Conservation (phyloP, 1,140 invertebrate species). For the Anastatus disparis region DNA sequence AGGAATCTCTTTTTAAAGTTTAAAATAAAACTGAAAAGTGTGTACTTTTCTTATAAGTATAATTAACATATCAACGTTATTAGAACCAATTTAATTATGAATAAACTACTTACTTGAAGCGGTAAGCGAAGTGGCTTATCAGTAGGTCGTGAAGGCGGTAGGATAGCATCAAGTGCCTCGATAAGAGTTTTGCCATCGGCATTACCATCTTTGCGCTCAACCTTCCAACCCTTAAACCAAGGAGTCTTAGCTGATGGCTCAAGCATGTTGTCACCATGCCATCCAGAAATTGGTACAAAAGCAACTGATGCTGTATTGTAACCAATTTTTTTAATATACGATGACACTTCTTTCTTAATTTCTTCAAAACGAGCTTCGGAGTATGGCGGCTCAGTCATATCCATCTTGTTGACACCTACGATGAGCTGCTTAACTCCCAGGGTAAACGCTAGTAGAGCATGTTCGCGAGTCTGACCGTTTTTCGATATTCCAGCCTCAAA, state of each 20-base stretch:
- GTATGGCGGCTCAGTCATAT: conserved; percentile 97
- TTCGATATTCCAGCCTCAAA: conserved; percentile 99
- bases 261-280: conserved; percentile 99
- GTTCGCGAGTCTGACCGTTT: conserved; percentile 99
- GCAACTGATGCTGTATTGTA: conserved; percentile 96
- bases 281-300: conserved; percentile 98
- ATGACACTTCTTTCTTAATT: conserved; percentile 95
- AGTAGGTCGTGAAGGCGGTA: conserved; percentile 92
- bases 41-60: too few species aligned
- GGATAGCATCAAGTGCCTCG: conserved; percentile 94
- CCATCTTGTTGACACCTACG: conserved; percentile 99
- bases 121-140: conserved; percentile 96
- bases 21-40: too few species aligned
- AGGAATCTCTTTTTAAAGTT: too few species aligned
- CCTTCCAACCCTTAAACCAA: conserved; percentile 97
- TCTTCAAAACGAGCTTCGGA: conserved; percentile 93
- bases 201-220: conserved; percentile 92
- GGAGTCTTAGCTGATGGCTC: conserved; percentile 90
- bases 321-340: conserved; percentile 97
- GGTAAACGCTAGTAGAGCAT: conserved; percentile 96
- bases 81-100: too few species aligned
- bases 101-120: conserved; percentile 79
- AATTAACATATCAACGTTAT: too few species aligned
- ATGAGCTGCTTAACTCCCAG: conserved; percentile 98
- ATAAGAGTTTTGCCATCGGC: conserved; percentile 90